A percentile compares a stretch with the other conserved stretches of the same genome.
These are phyloP conservation scores for Imbricaverruca yamaguchii DNA, from an alignment of 2,888 invertebrate genomes.

Conservation along the genomic window DNA sequence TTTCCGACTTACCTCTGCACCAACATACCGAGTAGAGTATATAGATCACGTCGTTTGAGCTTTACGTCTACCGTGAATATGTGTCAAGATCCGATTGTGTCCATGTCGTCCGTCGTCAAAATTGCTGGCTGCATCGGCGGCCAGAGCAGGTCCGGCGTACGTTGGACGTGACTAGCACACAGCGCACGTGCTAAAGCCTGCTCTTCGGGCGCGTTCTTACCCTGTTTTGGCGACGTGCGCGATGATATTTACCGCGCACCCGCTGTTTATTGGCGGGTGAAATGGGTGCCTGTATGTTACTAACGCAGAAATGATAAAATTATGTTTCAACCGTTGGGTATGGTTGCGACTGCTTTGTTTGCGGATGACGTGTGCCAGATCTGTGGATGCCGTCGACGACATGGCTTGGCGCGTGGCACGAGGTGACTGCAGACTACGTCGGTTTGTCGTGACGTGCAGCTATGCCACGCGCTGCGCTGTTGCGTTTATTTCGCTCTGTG, in stretches of 20 bases:
- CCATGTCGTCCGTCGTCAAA: no score
- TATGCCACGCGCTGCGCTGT: no score
- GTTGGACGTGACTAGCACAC: no score
- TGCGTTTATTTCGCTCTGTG: no score
- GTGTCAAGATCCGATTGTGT: neutral
- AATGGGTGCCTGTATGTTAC: slow-evolving; percentile 11
- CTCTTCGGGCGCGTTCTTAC: no score
- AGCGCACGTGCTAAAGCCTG: no score
- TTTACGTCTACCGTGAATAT: slow-evolving; percentile 1
- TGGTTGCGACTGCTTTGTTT: no score
- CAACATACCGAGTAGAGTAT: neutral
- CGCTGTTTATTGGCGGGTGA: neutral
- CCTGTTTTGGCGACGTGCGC: neutral
- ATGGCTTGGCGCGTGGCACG: no score
- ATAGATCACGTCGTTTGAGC: neutral
- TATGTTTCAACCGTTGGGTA: neutral
- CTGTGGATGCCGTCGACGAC: no score
- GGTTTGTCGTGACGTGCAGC: no score
- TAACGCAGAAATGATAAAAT: slow-evolving; percentile 17
- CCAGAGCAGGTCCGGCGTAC: neutral
- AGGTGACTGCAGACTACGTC: no score
- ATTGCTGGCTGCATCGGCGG: neutral
- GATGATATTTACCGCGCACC: neutral
- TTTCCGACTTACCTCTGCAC: neutral
- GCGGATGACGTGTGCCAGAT: no score